Percentiles rank a stretch among this genome's conserved stretches.
Conservation (phyloP, 2,888 invertebrate genomes). For the Rotaria magnacalcarata region DNA sequence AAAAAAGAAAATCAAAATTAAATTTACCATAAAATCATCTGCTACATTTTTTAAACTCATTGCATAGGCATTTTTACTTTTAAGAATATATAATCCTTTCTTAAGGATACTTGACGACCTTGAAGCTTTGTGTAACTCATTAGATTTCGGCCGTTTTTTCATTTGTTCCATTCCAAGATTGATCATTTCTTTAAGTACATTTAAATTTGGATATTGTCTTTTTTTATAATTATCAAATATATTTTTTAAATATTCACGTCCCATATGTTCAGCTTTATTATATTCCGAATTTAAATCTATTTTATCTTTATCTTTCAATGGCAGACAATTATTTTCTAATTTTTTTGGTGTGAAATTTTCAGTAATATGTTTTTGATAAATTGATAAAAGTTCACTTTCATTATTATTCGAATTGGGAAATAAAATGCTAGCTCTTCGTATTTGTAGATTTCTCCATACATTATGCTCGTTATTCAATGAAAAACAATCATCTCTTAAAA, state of each 20-base stretch:
- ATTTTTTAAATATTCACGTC: not conserved
- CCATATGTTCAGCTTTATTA: not conserved
- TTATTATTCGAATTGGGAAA: not conserved
- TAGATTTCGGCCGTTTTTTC: not conserved
- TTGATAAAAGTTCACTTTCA: not conserved
- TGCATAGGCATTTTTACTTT: not conserved
- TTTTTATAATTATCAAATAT: not conserved
- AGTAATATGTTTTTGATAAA: not conserved
- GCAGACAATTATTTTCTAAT: not conserved
- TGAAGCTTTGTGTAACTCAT: not conserved
- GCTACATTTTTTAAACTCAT: constrained; percentile 11
- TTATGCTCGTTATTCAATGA: not conserved
- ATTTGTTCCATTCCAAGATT: constrained; percentile 25
- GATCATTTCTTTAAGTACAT: constrained; percentile 3
- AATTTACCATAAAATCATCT: constrained; percentile 33
- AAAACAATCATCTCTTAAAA: not conserved
- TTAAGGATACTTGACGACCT: not conserved
- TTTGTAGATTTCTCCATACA: not conserved
- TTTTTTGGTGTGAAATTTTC: constrained; percentile 2
- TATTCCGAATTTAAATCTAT: not conserved
- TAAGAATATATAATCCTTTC: not conserved
- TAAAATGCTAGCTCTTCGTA: not conserved
- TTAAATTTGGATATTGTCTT: constrained; percentile 5
- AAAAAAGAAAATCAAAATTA: not conserved
- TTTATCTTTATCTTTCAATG: not conserved